These are phyloP conservation scores for Eulimnadia texana DNA, from an alignment of 1,140 invertebrate genomes.

Conservation along the genomic window DNA sequence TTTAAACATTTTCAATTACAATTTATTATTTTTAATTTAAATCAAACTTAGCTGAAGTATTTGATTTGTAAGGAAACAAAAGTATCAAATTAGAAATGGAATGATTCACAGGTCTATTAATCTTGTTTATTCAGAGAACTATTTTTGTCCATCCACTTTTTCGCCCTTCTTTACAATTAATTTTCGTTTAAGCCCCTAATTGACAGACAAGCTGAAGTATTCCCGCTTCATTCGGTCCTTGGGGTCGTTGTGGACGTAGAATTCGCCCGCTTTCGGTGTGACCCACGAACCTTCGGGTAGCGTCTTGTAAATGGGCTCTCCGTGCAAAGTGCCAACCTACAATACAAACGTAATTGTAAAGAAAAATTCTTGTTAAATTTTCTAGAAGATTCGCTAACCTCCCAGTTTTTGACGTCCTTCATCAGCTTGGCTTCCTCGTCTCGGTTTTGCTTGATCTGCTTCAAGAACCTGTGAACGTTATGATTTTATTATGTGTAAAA, in stretches of 20 bases:
- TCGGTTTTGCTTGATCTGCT: conserved; percentile 58
- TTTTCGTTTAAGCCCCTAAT: too few relatives aligned
- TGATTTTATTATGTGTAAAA: conserved; percentile 7
- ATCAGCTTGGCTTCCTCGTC: conserved; percentile 73
- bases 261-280: conserved; percentile 47
- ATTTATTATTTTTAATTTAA: too few relatives aligned
- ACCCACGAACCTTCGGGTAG: conserved; percentile 37
- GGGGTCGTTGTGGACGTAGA: conserved; percentile 35
- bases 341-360: conserved; percentile 14
- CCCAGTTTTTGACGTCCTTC: conserved; percentile 76
- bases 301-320: conserved; percentile 59
- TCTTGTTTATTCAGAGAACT: too few relatives aligned
- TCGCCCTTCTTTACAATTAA: too few relatives aligned
- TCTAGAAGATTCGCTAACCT: too few relatives aligned
- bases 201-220: too few relatives aligned
- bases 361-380: background rate
- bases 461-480: conserved; percentile 41
- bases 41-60: too few relatives aligned
- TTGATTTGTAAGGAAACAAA: too few relatives aligned
- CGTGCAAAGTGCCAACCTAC: conserved; percentile 59
- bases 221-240: background rate
- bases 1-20: too few relatives aligned
- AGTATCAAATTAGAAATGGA: too few relatives aligned
- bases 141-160: too few relatives aligned
- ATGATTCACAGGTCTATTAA: too few relatives aligned